A percentile compares a stretch with the other conserved stretches of the same genome.
Conservation (phyloP, 2,797 vertebrate species). For the Melanotaenia boesemani region DNA sequence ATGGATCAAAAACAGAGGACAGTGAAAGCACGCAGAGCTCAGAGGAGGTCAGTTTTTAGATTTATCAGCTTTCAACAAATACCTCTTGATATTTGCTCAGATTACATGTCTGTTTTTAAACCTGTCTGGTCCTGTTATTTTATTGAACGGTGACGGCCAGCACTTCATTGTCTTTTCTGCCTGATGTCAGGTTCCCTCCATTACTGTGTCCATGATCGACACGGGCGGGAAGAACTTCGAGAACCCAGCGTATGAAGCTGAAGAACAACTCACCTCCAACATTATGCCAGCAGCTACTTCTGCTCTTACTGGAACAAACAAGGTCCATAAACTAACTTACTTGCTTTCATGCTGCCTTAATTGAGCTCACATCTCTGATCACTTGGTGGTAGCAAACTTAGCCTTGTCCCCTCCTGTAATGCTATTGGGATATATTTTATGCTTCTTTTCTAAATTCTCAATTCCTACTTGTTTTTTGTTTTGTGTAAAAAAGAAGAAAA, state of each 20-base stretch:
- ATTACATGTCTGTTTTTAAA: background rate
- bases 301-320: conserved; percentile 31
- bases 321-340: conserved; percentile 65
- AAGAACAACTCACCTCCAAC: conserved; percentile 1
- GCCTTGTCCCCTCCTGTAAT: background rate
- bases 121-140: background rate
- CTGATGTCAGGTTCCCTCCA: conserved; percentile 56
- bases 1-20: background rate
- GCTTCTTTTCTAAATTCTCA: background rate
- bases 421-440: background rate
- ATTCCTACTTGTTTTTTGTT: background rate
- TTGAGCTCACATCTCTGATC: conserved; percentile 13
- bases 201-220: conserved; percentile 54
- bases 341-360: background rate
- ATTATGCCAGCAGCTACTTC: background rate
- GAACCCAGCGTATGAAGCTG: conserved; percentile 72
- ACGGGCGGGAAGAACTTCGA: conserved; percentile 65
- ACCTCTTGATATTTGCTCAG: background rate
- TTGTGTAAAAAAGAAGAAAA: background rate
- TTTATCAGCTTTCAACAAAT: background rate
- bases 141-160: background rate
- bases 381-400: background rate
- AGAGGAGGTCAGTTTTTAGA: conserved; percentile 47
- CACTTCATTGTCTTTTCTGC: background rate
- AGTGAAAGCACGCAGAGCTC: conserved; percentile 14